Percentiles rank a stretch among this genome's conserved stretches.
Evolutionary conservation across 2,113 vertebrate species (phyloP).

Genomic region (Pollimyrus isidori): DNA sequence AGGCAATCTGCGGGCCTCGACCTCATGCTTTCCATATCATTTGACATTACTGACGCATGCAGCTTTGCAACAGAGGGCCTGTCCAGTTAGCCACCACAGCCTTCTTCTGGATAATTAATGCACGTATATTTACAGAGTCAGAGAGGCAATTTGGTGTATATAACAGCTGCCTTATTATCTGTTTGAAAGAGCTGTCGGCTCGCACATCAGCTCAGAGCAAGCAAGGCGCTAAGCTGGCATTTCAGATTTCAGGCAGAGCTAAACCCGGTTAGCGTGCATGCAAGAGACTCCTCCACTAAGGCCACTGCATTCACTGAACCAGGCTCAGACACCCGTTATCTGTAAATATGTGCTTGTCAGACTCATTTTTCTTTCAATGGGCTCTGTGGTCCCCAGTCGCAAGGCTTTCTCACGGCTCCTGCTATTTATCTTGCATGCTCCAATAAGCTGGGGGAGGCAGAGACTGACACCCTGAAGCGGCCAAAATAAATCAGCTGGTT

Average conservation of each 20-base stretch:
- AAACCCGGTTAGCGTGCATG: background rate
- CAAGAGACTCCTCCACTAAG: background rate
- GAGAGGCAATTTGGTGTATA: background rate
- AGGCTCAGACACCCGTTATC: background rate
- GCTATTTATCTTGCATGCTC: slow-evolving; percentile 27
- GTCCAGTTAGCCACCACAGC: background rate
- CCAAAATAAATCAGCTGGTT: background rate
- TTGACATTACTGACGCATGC: background rate
- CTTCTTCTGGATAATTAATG: background rate
- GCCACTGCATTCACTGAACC: background rate
- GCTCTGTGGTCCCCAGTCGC: background rate
- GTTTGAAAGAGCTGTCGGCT: background rate
- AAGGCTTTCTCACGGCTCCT: background rate
- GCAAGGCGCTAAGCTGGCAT: background rate
- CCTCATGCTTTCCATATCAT: background rate
- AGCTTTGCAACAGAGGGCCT: background rate
- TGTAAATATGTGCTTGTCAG: background rate
- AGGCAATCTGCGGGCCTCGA: background rate
- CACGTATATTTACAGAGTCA: background rate
- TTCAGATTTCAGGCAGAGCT: background rate
- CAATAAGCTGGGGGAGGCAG: background rate
- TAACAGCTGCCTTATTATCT: background rate
- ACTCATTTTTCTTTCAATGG: background rate
- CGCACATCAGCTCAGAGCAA: background rate
- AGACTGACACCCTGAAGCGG: slow-evolving; percentile 4